Conservation (phyloP, 2,888 invertebrate species). For the Amphipoea lucens region DNA sequence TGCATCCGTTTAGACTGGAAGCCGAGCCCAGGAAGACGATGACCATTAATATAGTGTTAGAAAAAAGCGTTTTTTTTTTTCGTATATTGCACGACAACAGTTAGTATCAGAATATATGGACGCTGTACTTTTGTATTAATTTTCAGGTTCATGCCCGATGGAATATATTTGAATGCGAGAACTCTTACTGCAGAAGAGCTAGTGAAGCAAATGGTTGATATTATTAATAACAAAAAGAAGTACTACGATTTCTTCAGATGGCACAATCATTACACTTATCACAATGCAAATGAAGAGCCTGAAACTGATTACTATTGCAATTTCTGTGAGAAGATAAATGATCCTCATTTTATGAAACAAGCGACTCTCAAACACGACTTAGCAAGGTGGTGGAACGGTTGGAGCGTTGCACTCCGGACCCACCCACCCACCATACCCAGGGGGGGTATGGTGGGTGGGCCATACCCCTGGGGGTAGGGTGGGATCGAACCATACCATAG, state of each 20-base stretch:
- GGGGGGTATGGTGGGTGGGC: too few relatives aligned
- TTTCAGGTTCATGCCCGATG: conserved; percentile 71
- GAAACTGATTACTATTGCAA: conserved; percentile 64
- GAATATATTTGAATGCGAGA: conserved; percentile 64
- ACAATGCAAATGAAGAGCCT: conserved; percentile 45
- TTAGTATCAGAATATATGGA: not conserved
- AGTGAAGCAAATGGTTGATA: conserved; percentile 63
- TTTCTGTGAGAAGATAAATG: conserved; percentile 58
- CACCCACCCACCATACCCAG: too few relatives aligned
- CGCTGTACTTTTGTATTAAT: not conserved
- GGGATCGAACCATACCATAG: too few relatives aligned
- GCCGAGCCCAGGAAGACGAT: too few relatives aligned
- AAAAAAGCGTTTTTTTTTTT: not conserved
- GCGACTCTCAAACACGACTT: conserved; percentile 10
- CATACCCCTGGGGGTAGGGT: too few relatives aligned
- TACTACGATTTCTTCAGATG: conserved; percentile 72
- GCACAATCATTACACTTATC: conserved; percentile 72
- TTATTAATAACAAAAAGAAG: conserved; percentile 60
- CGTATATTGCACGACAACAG: not conserved
- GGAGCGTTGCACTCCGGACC: not conserved
- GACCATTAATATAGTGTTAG: not conserved
- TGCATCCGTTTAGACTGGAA: not conserved
- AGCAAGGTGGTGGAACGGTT: conserved; percentile 43
- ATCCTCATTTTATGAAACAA: conserved; percentile 31
- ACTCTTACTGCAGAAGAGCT: conserved; percentile 43